phyloP scores from a whole-genome alignment of 2,113 vertebrate genomes.

The Microcebus lehilahytsara region DNA sequence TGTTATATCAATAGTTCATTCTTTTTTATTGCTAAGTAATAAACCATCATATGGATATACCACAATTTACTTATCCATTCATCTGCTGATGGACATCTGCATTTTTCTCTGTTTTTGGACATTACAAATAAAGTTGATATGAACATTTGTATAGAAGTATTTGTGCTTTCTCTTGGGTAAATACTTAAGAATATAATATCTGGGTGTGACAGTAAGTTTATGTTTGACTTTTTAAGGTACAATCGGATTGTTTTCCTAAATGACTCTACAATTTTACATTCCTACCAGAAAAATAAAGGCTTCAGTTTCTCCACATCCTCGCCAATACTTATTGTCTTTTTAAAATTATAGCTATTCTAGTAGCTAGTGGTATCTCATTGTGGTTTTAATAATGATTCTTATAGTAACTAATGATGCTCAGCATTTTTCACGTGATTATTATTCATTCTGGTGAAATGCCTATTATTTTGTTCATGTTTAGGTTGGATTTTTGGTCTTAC shows the following conservation, averaged over 20 bases:
- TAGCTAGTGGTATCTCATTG: background rate
- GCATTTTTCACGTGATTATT: background rate
- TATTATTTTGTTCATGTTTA: background rate
- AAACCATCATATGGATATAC: background rate
- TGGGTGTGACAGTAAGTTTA: background rate
- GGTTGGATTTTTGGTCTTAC: background rate
- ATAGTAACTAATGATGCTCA: background rate
- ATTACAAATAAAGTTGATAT: constrained; percentile 3
- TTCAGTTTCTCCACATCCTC: background rate
- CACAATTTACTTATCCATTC: background rate
- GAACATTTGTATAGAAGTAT: background rate
- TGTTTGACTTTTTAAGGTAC: background rate
- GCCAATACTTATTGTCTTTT: background rate
- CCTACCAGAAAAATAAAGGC: background rate
- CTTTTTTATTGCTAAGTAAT: background rate
- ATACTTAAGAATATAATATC: background rate
- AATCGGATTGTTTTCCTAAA: background rate
- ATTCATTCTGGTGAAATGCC: background rate
- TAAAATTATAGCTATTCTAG: background rate
- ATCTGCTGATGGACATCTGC: background rate
- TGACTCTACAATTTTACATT: background rate
- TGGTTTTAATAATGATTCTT: background rate
- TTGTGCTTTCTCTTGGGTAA: background rate
- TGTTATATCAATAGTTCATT: background rate
- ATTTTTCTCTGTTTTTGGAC: background rate